A percentile compares a stretch with the other conserved stretches of the same genome.
These are phyloP conservation scores for Phocides pigmalion DNA, from an alignment of 1,140 invertebrate genomes.

Conservation along the genomic window DNA sequence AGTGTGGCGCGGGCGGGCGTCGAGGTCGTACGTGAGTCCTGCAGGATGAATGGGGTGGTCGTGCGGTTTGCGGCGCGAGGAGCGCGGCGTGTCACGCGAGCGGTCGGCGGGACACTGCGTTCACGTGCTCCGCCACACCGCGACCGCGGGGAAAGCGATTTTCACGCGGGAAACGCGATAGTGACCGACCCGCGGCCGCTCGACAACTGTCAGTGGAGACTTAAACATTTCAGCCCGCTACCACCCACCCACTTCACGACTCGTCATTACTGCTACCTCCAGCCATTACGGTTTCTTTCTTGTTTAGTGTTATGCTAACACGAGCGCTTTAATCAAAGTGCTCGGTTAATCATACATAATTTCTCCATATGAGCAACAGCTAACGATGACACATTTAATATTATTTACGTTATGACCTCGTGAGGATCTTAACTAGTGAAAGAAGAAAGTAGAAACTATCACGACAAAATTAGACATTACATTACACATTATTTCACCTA, in stretches of 20 bases:
- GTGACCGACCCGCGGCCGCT: constrained; percentile 65
- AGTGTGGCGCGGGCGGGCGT: constrained; percentile 64
- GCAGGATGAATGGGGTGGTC: constrained; percentile 51
- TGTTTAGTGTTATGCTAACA: constrained; percentile 34
- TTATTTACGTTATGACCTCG: not conserved
- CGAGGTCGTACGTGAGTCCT: constrained; percentile 56
- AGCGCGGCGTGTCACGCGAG: constrained; percentile 77
- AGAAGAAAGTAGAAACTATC: no score
- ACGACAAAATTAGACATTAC: no score
- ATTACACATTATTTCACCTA: no score
- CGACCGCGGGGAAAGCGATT: constrained; percentile 79
- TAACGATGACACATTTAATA: constrained; percentile 11
- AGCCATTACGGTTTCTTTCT: constrained; percentile 44
- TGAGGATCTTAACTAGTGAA: no score
- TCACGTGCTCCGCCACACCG: constrained; percentile 69
- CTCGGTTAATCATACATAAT: constrained; percentile 28
- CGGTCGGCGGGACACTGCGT: constrained; percentile 80
- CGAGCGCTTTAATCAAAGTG: constrained; percentile 32
- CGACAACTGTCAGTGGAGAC: constrained; percentile 57
- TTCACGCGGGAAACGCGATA: constrained; percentile 79
- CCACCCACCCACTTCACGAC: constrained; percentile 47
- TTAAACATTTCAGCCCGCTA: constrained; percentile 45
- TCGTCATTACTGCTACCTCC: constrained; percentile 42
- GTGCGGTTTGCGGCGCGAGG: constrained; percentile 45
- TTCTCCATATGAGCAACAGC: constrained; percentile 6